These are phyloP conservation scores for Poeciliopsis prolifica DNA, from an alignment of 2,113 vertebrate species.

Conservation along the genomic window DNA sequence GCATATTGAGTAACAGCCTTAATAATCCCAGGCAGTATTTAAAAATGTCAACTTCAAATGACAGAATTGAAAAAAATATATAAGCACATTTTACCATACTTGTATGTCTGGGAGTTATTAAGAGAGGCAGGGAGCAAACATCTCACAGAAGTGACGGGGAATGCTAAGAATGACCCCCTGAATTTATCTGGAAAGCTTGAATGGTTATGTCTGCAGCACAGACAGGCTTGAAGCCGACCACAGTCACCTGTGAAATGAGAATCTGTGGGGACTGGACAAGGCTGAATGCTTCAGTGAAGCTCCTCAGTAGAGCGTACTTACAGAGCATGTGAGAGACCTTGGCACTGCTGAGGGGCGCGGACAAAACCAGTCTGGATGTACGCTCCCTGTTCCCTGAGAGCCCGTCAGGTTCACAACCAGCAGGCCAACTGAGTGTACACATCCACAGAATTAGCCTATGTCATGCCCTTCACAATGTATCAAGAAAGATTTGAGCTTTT, in stretches of 20 bases:
- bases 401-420: constrained; percentile 59
- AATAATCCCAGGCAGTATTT: neutral
- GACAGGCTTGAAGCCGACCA: constrained; percentile 74
- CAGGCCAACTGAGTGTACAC: constrained; percentile 63
- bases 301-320: constrained; percentile 68
- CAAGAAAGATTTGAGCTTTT: constrained; percentile 51
- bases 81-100: neutral
- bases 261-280: constrained; percentile 74
- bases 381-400: constrained; percentile 66
- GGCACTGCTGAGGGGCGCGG: constrained; percentile 60
- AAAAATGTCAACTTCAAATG: constrained; percentile 21
- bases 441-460: constrained; percentile 57
- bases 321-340: constrained; percentile 69
- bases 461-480: constrained; percentile 45
- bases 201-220: constrained; percentile 66
- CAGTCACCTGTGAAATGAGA: constrained; percentile 83
- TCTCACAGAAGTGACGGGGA: constrained; percentile 57
- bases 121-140: constrained; percentile 36
- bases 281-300: constrained; percentile 70
- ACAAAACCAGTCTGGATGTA: constrained; percentile 63
- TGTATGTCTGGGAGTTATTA: constrained; percentile 42
- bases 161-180: constrained; percentile 69
- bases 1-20: constrained; percentile 5
- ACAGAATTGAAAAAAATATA: neutral
- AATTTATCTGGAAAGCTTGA: constrained; percentile 72